Evolutionary conservation across 2,888 invertebrate genomes (phyloP), one percentile per base, ranked within the genome.

Genomic region (Drosophila monieri): DNA sequence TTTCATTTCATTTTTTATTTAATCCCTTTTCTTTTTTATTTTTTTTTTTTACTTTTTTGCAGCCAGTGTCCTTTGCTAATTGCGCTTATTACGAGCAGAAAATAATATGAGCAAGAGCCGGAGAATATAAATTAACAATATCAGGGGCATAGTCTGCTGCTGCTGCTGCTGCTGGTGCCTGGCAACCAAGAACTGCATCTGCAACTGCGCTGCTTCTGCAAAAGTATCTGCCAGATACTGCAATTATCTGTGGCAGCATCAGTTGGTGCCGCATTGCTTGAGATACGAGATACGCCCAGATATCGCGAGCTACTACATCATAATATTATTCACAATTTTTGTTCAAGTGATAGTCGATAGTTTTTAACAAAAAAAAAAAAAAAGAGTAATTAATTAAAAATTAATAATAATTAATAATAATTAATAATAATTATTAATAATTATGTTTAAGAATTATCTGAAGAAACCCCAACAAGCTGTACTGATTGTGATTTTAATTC

Each of bases 71-170:
- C 15, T 10, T 21, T 30, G 35, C 23, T 64, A 64, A 64, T 64
- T 64, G 64, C 53, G 66, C 64, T 52, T 65, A 64, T 66, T 64
- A 35, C 32, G 64, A 30, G 44, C 64, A 23, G 66, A 27, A 52
- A 30, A 46, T 23, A 23, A 23, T 23, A 35, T n/a, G 35, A 65
- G 43, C 15, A 44, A n/a, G 21, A 49, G 37, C 15, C 8, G 9
- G 18, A 46, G 43, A 43, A 67, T 48, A 47, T 71, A 74, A 76
- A 66, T 68, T 67, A 53, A 66, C 57, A 68, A 71, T 77, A 74
- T 80, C 53, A 70, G 57, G 37, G 75, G 66, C 66, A 68, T 27
- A 35, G 9, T 14, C 14, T 30, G n/a, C 12, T 12, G 21, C 44
- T 21, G n/a, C 25, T 21, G 4, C 43, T 10, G 41, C 41, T 79